Base-by-base conservation (phyloP, 2,113 vertebrate genomes). In the Limnothrissa miodon region DNA sequence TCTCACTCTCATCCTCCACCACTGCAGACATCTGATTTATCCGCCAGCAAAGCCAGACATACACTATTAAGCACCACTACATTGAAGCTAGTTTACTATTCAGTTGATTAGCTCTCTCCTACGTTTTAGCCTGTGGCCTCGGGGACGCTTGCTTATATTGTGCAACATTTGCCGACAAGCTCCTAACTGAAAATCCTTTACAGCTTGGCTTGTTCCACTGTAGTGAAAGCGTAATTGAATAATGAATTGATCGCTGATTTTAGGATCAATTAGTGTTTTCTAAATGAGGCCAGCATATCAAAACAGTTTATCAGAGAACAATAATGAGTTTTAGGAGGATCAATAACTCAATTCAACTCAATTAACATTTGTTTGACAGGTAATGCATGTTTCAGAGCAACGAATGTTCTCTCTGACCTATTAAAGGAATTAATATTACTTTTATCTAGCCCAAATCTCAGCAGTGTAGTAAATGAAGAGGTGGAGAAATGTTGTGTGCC, bases 261-360 rank as follows among this genome's bases (percentile, higher is more conserved):
- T 89, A 87, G 87, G 81, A 84, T 81, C 81, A 85, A 89, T 92
- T 93, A 90, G 89, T 92, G 89, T 89, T 89, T 66, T 90, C 88
- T 91, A 90, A 91, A 92, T 92, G 90, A 92, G 86, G 87, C 80
- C 83, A 89, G 86, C 88, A 83, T 89, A 91, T 93, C 90, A 90
- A 91, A 89, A 51, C 85, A 84, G 87, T 89, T 89, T 86, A 92
- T 92, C 85, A 90, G 62, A 87, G 89, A 84, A 81, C 83, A 78
- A 89, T 93, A 93, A 94, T 93, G 92, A 91, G 90, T 87, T 93
- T 93, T 88, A 83, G 80, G 87, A 7, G 46, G 89, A 94, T 95
- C 92, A 85, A 92, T 94, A 92, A 86, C 88, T 88, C n/a, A n/a
- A n/a, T n/a, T n/a, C n/a, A n/a, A n/a, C 85, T 84, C 80, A 84